These are phyloP conservation scores for Tineola bisselliella DNA, from an alignment of 2,888 invertebrate species.

Conservation along the genomic window DNA sequence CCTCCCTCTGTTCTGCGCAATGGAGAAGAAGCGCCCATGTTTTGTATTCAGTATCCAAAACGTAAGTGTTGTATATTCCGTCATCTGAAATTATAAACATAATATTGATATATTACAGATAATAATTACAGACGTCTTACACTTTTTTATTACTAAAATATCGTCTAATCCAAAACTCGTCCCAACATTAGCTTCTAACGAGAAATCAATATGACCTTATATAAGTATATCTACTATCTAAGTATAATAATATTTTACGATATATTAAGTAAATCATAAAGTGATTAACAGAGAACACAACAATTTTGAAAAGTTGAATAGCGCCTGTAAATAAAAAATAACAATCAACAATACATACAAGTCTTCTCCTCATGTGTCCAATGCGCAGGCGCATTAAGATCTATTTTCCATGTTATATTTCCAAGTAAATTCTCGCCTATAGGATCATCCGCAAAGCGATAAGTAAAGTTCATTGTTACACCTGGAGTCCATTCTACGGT, in stretches of 20 bases:
- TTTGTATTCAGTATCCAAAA: slow-evolving; percentile 84
- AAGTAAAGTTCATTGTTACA: slow-evolving; percentile 90
- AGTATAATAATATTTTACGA: too few species aligned
- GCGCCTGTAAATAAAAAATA: background rate
- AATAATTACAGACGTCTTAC: too few species aligned
- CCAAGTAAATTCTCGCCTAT: slow-evolving; percentile 80
- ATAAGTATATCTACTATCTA: too few species aligned
- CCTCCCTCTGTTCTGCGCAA: slow-evolving; percentile 84
- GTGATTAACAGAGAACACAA: too few species aligned
- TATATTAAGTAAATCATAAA: too few species aligned
- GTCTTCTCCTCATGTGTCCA: slow-evolving; percentile 89
- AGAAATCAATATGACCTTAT: too few species aligned
- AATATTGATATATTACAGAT: too few species aligned
- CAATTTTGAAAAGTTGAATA: too few species aligned
- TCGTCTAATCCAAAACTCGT: too few species aligned
- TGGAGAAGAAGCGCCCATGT: slow-evolving; percentile 86
- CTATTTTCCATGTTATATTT: slow-evolving; percentile 87
- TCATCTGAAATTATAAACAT: slow-evolving; percentile 69
- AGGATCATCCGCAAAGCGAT: slow-evolving; percentile 86
- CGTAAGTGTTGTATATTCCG: slow-evolving; percentile 88
- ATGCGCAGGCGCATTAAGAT: slow-evolving; percentile 78
- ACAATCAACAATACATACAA: slow-evolving; percentile 67
- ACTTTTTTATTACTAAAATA: too few species aligned
- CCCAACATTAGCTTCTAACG: too few species aligned
- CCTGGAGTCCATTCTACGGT: slow-evolving; percentile 63